Percentiles rank a stretch among this genome's conserved stretches.
Conservation (phyloP, 23 tunicate genomes). For the Styela plicata region DNA sequence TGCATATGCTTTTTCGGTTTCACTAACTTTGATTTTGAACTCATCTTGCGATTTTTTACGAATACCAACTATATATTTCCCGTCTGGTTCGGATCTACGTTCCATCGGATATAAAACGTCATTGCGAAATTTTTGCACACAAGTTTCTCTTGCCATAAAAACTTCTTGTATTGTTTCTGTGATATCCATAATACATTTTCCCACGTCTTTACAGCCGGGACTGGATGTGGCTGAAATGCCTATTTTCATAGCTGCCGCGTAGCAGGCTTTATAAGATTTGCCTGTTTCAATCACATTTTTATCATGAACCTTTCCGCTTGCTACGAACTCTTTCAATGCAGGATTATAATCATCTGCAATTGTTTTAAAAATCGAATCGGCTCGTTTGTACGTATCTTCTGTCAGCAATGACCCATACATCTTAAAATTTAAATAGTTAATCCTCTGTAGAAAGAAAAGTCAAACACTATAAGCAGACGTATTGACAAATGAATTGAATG, state of each 20-base stretch:
- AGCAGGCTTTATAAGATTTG: not conserved
- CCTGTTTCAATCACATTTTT: conserved; percentile 20
- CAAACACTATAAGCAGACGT: no score
- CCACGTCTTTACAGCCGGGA: conserved; percentile 32
- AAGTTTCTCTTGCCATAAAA: conserved; percentile 2
- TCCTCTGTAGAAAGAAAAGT: not conserved
- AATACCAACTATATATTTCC: not conserved
- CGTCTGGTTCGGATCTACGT: conserved; percentile 23
- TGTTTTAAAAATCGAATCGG: conserved; percentile 20
- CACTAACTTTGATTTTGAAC: conserved; percentile 7
- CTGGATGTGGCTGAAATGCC: conserved; percentile 24
- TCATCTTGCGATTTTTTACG: conserved; percentile 32
- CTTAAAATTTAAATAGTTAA: no score
- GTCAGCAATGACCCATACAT: conserved; percentile 33
- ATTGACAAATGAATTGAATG: no score
- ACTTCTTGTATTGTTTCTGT: conserved; percentile 31
- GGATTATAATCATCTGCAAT: conserved; percentile 26
- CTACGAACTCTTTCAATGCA: not conserved
- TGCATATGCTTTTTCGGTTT: conserved; percentile 23
- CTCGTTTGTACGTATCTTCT: conserved; percentile 33
- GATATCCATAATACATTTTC: conserved; percentile 32
- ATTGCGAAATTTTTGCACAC: conserved; percentile 18
- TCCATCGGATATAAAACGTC: conserved; percentile 7
- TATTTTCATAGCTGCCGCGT: conserved; percentile 19
- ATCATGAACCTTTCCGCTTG: conserved; percentile 3